phyloP scores from a whole-genome alignment of 2,797 vertebrate genomes.

The Leptodactylus fallax region DNA sequence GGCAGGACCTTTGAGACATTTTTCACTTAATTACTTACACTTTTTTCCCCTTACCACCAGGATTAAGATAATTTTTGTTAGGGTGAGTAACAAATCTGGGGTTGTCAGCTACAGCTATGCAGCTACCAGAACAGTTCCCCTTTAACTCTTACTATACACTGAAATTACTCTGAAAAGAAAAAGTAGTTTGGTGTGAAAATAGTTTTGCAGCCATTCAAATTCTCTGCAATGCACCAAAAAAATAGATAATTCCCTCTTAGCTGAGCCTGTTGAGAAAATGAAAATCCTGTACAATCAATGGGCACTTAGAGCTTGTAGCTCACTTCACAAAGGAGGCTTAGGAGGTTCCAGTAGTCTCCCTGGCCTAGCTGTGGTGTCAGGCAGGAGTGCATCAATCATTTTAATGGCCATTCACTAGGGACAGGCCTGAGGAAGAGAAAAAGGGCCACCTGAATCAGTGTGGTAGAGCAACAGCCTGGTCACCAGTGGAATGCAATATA shows the following conservation, averaged over 20 bases:
- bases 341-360: not conserved
- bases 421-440: too few species aligned
- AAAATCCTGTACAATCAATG: not conserved
- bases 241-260: not conserved
- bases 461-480: too few species aligned
- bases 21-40: too few species aligned
- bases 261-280: not conserved
- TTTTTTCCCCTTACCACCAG: not conserved
- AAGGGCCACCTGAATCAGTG: too few species aligned
- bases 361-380: not conserved
- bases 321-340: not conserved
- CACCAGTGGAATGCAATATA: too few species aligned
- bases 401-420: not conserved
- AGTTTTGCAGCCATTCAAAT: not conserved
- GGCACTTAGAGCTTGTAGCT: not conserved
- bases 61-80: not conserved
- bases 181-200: not conserved
- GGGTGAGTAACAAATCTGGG: not conserved
- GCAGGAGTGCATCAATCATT: not conserved
- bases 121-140: not conserved
- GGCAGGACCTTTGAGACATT: too few species aligned
- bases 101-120: not conserved
- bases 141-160: not conserved
- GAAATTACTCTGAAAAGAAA: not conserved
- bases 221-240: conserved; percentile 5